phyloP scores from a whole-genome alignment of 2,113 vertebrate genomes.

The Nibea albiflora region DNA sequence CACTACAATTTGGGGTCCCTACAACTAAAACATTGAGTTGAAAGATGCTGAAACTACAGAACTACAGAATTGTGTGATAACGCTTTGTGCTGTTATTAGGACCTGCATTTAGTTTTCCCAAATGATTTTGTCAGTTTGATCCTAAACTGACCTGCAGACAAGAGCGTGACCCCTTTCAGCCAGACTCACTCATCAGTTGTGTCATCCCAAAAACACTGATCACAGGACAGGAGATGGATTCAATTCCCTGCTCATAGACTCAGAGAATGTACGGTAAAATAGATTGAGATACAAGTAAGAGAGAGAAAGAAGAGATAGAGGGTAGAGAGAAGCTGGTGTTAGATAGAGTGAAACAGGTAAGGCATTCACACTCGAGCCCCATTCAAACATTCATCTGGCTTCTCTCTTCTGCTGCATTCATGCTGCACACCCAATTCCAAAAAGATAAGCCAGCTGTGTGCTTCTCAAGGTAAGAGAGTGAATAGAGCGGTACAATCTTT shows the following conservation, averaged over 20 bases:
- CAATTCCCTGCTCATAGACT: slow-evolving; percentile 40
- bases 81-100: no score
- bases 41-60: not conserved
- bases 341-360: slow-evolving; percentile 52
- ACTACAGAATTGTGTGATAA: not conserved
- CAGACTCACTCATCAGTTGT: slow-evolving; percentile 19
- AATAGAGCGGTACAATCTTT: slow-evolving; percentile 73
- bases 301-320: slow-evolving; percentile 29
- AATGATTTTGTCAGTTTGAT: not conserved
- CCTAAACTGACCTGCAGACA: slow-evolving; percentile 21
- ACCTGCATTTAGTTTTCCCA: slow-evolving; percentile 1
- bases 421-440: slow-evolving; percentile 72
- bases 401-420: slow-evolving; percentile 70
- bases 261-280: slow-evolving; percentile 32
- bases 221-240: slow-evolving; percentile 34
- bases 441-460: slow-evolving; percentile 68
- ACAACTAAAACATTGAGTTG: not conserved
- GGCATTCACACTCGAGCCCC: slow-evolving; percentile 61
- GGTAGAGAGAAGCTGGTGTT: slow-evolving; percentile 40
- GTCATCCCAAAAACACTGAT: slow-evolving; percentile 51
- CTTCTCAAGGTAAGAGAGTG: slow-evolving; percentile 75
- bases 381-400: slow-evolving; percentile 71
- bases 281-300: slow-evolving; percentile 40
- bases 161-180: slow-evolving; percentile 42
- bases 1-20: not conserved